Percentiles rank a stretch among this genome's conserved stretches.
Conservation (phyloP, 2,888 invertebrate species). For the Lepas anatifera region DNA sequence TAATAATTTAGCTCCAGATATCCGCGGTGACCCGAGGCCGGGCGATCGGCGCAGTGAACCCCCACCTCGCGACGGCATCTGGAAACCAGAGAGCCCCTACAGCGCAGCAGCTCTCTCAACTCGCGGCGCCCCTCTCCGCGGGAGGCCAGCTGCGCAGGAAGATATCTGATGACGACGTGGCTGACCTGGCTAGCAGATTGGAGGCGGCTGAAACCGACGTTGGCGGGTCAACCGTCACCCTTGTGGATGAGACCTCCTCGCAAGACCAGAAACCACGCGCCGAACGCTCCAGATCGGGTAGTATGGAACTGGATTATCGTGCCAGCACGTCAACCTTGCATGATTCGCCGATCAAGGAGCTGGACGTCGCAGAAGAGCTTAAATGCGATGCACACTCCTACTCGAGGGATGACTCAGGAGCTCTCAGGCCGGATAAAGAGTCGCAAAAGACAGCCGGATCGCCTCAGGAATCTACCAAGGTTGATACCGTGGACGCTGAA, state of each 20-base stretch:
- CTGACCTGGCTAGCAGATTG: neutral
- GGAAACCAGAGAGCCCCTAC: neutral
- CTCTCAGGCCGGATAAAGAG: neutral
- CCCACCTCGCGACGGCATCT: neutral
- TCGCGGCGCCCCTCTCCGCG: neutral
- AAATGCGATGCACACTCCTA: neutral
- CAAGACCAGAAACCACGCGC: neutral
- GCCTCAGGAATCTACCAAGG: no score
- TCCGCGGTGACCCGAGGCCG: neutral
- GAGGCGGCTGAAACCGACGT: neutral
- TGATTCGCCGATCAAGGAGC: neutral
- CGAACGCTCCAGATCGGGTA: neutral
- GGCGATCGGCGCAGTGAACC: neutral
- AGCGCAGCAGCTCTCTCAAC: slow-evolving; percentile 12
- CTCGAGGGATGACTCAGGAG: no score
- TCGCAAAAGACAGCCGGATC: neutral
- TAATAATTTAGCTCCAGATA: neutral
- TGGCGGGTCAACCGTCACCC: neutral
- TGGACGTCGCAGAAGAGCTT: neutral
- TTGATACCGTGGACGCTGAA: neutral
- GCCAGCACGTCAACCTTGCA: slow-evolving; percentile 3
- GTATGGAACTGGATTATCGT: neutral
- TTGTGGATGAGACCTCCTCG: neutral
- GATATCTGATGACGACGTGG: neutral
- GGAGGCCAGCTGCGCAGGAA: neutral